Evolutionary conservation across 1,140 invertebrate genomes (phyloP), one percentile per base, ranked within the genome.

Genomic region (Sipha flava): DNA sequence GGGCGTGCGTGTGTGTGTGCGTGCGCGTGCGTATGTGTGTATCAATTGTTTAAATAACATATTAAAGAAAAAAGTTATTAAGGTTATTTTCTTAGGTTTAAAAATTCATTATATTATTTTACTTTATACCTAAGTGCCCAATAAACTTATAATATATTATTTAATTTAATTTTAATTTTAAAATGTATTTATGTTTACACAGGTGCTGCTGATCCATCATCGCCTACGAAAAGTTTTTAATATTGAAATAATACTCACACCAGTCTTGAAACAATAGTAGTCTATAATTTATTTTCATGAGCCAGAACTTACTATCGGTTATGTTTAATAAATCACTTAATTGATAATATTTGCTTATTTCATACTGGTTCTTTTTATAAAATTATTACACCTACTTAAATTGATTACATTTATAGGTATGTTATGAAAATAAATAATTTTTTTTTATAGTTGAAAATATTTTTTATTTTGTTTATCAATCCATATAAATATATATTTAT

Each of bases 351-450:
- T 75, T 66, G 34, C 62, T 66, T 66, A 23, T 47, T 57, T 57
- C 34, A n/a, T 40, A 54, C 29, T 57, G 73, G 70, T 9, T 52
- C 29, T 77, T 57, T 77, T 59, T 59, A 7, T 43, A 57, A 59
- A 40, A 34, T 59, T 57, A 57, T 57, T 77, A 43, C 49, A 54
- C 49, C 34, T 77, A 77, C 73, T 59, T 77, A 77, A 52, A 77
- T 57, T 40, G 16, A 77, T 57, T 77, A 34, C 26, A 57, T 40
- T 75, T 77, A n/a, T 77, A 54, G 49, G 34, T 77, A 77, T 77
- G 49, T 77, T 70, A 70, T 77, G 52, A 43, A 77, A 77, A 77
- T 73, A 73, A 34, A 77, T 75, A 12, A 59, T 77, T 77, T 54
- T 62, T 40, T 40, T 70, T 70, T 70, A 70, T 70, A 70, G 66